phyloP scores from a whole-genome alignment of 2,113 vertebrate genomes.

The Cebidichthys violaceus region DNA sequence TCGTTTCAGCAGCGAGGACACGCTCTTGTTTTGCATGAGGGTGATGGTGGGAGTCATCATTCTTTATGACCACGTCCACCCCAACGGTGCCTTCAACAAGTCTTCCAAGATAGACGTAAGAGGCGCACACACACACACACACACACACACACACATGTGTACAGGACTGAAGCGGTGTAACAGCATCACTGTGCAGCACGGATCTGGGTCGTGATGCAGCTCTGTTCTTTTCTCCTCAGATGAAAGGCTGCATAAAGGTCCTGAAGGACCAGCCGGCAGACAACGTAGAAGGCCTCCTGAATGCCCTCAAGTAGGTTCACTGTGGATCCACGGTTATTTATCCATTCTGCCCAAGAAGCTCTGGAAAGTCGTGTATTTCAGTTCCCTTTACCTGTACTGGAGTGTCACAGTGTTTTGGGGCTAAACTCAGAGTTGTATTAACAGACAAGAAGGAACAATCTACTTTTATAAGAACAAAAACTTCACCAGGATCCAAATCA shows the following conservation, averaged over 20 bases:
- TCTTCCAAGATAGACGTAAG: slow-evolving; percentile 98
- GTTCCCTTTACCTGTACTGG: background rate
- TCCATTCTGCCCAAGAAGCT: background rate
- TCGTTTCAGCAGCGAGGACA: slow-evolving; percentile 96
- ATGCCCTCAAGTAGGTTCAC: slow-evolving; percentile 96
- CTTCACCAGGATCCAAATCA: no score
- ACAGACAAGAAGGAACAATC: no score
- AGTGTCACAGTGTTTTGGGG: no score
- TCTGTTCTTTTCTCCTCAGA: slow-evolving; percentile 82
- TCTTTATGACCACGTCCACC: slow-evolving; percentile 97
- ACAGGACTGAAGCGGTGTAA: background rate
- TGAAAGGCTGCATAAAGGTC: slow-evolving; percentile 99
- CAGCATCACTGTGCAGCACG: background rate
- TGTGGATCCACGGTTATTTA: background rate
- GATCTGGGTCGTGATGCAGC: background rate
- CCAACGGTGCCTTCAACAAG: slow-evolving; percentile 98
- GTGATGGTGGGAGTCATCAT: slow-evolving; percentile 99
- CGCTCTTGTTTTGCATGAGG: slow-evolving; percentile 96
- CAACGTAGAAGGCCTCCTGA: slow-evolving; percentile 97
- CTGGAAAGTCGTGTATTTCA: background rate
- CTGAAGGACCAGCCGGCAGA: slow-evolving; percentile 98
- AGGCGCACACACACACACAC: background rate
- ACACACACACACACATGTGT: background rate
- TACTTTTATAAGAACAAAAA: no score
- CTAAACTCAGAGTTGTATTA: no score